Conservation (phyloP, 2,797 vertebrate species). For the Leuciscus waleckii region DNA sequence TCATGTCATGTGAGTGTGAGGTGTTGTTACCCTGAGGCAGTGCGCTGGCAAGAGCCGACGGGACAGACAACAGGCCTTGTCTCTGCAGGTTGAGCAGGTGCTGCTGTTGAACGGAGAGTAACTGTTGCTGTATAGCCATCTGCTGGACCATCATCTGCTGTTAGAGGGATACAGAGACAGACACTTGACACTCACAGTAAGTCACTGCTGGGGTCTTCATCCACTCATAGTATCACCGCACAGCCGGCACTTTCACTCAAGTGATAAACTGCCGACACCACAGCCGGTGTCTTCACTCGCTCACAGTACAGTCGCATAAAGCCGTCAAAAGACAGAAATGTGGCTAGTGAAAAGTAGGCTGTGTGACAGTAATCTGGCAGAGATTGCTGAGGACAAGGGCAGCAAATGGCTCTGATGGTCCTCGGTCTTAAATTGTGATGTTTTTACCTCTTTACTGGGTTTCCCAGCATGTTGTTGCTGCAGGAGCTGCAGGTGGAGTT, state of each 20-base stretch:
- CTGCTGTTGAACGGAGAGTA: constrained; percentile 96
- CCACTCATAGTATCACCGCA: not conserved
- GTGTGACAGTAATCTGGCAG: not conserved
- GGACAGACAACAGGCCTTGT: constrained; percentile 91
- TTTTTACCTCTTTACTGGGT: constrained; percentile 93
- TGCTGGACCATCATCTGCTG: constrained; percentile 93
- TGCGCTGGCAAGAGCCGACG: constrained; percentile 59
- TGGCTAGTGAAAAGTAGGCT: not conserved
- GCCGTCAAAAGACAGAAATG: not conserved
- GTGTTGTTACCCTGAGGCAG: constrained; percentile 52
- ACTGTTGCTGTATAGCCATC: constrained; percentile 95
- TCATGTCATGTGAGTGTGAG: not conserved
- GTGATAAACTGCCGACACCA: not conserved
- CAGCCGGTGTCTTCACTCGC: not conserved
- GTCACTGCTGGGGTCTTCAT: not conserved
- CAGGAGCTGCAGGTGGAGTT: constrained; percentile 96
- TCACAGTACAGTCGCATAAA: constrained; percentile 13
- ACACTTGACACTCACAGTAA: constrained; percentile 8
- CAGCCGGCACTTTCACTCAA: not conserved
- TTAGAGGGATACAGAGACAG: constrained; percentile 56
- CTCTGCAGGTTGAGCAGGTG: constrained; percentile 96
- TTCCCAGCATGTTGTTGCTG: constrained; percentile 98
- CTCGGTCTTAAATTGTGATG: not conserved
- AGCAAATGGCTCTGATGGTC: not conserved
- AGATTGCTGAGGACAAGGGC: not conserved